Evolutionary conservation across 2,113 vertebrate species (phyloP).

Genomic region (Leiothrix lutea): DNA sequence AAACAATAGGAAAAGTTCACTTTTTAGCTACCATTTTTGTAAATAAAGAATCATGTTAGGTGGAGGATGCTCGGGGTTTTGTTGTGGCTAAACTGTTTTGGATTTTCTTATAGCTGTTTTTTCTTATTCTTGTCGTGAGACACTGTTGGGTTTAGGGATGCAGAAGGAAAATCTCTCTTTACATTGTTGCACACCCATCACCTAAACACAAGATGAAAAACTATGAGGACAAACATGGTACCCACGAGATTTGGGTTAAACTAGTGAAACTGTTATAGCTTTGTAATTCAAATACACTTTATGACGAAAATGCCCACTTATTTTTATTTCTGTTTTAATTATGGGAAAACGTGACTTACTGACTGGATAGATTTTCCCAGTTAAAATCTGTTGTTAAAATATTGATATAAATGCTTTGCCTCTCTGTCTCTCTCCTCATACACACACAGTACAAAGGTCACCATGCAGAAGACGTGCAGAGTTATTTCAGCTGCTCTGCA

Average conservation of each 20-base stretch:
- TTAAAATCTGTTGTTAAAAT: conserved; percentile 20
- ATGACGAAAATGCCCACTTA: neutral
- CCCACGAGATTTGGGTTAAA: neutral
- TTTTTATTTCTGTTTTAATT: neutral
- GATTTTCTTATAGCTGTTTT: neutral
- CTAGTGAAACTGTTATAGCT: neutral
- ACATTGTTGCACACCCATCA: neutral
- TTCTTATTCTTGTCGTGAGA: neutral
- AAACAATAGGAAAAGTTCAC: neutral
- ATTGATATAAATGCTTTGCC: neutral
- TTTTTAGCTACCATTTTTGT: neutral
- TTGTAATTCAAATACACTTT: neutral
- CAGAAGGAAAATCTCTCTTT: neutral
- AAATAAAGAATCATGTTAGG: neutral
- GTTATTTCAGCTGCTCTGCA: conserved; percentile 68
- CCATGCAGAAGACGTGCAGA: neutral
- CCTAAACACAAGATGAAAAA: neutral
- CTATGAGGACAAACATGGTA: neutral
- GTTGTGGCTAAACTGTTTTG: neutral
- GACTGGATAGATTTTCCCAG: neutral
- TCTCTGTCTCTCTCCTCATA: neutral
- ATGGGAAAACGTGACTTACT: neutral
- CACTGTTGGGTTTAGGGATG: neutral
- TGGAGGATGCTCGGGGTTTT: neutral
- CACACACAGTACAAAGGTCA: neutral